Evolutionary conservation across 1,140 invertebrate species (phyloP).

Genomic region (Aphelenchoides avenae): DNA sequence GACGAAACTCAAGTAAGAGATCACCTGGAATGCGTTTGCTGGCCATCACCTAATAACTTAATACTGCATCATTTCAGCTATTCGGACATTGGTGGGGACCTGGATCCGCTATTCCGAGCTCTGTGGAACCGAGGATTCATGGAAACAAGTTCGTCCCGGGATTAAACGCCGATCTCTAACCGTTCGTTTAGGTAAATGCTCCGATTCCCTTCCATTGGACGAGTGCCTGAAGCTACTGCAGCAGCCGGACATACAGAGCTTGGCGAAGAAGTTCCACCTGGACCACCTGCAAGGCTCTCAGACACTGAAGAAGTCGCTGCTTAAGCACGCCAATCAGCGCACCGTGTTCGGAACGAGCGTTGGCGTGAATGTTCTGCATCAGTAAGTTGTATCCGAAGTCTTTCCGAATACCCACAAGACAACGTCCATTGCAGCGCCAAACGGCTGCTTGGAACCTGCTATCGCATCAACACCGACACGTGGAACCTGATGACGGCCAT

Average conservation of each 20-base stretch:
- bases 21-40: too few species aligned
- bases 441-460: slow-evolving; percentile 17
- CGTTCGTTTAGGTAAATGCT: background rate
- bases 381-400: slow-evolving; percentile 6
- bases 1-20: slow-evolving; percentile 2
- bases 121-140: slow-evolving; percentile 9
- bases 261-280: slow-evolving; percentile 26
- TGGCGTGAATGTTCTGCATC: slow-evolving; percentile 9
- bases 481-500: slow-evolving; percentile 16
- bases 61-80: background rate
- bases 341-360: slow-evolving; percentile 1
- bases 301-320: background rate
- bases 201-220: slow-evolving; percentile 1
- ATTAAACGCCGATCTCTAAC: slow-evolving; percentile 1
- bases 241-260: background rate
- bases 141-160: slow-evolving; percentile 8
- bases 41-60: background rate
- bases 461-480: slow-evolving; percentile 14
- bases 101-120: background rate
- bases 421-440: slow-evolving; percentile 11
- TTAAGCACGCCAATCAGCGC: background rate
- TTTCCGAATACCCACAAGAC: background rate
- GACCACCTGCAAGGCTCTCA: background rate
- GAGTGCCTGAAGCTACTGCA: slow-evolving; percentile 17
- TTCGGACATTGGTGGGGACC: slow-evolving; percentile 13